Evolutionary conservation across 2,888 invertebrate species (phyloP).

Genomic region (Itoplectis maculator): DNA sequence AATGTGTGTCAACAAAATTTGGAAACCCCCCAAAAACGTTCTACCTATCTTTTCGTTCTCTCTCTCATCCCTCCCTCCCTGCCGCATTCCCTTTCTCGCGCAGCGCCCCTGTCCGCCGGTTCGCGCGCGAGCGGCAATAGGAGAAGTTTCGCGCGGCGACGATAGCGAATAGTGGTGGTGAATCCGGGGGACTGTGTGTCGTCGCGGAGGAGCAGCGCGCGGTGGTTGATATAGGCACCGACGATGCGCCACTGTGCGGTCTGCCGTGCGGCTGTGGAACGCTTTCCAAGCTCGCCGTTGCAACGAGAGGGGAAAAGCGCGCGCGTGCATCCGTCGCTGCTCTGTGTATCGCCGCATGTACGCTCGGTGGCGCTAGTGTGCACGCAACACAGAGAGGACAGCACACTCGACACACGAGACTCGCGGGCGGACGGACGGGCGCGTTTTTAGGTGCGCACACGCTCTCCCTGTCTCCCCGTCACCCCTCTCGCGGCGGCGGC

Average conservation of each 20-base stretch:
- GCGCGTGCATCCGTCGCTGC: background rate
- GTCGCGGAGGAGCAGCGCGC: constrained; percentile 3
- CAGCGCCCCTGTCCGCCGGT: background rate
- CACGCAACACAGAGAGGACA: background rate
- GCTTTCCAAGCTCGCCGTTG: constrained; percentile 35
- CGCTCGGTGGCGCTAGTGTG: constrained; percentile 9
- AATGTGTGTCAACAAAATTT: constrained; percentile 41
- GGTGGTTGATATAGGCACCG: constrained; percentile 48
- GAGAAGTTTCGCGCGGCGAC: constrained; percentile 10
- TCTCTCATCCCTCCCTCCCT: background rate
- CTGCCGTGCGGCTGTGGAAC: constrained; percentile 55
- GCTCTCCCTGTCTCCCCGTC: too few species aligned
- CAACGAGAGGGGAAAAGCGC: background rate
- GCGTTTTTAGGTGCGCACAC: constrained; percentile 25
- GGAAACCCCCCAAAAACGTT: constrained; percentile 39
- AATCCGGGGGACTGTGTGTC: constrained; percentile 40
- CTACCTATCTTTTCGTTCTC: background rate
- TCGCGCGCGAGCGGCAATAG: constrained; percentile 28
- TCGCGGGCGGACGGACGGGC: background rate
- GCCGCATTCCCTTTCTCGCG: constrained; percentile 2
- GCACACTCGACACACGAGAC: background rate
- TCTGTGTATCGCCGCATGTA: constrained; percentile 10
- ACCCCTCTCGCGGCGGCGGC: constrained; percentile 8
- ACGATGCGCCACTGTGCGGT: constrained; percentile 70
- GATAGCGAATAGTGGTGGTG: constrained; percentile 31